Evolutionary conservation across 1,140 invertebrate genomes (phyloP).

Genomic region (Hirudo medicinalis): DNA sequence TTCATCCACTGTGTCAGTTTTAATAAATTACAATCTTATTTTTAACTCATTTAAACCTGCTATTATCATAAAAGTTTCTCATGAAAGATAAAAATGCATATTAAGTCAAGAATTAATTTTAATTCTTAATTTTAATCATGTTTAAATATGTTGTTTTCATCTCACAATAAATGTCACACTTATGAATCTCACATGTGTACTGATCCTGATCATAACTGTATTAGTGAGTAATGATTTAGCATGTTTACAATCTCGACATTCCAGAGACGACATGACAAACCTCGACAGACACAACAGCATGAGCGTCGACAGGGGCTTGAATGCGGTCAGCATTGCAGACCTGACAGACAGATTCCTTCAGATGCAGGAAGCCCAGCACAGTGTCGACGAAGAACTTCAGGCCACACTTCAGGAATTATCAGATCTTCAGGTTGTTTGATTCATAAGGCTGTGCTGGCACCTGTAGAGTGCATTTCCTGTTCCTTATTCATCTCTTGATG

Average conservation of each 20-base stretch:
- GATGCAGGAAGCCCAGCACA: slow-evolving; percentile 73
- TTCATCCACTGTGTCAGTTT: neutral
- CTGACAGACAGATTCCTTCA: slow-evolving; percentile 70
- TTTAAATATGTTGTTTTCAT: too few relatives aligned
- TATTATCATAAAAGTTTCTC: too few relatives aligned
- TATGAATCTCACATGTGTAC: too few relatives aligned
- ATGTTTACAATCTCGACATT: slow-evolving; percentile 17
- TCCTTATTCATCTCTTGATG: too few relatives aligned
- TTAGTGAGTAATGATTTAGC: neutral
- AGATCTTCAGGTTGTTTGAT: slow-evolving; percentile 51
- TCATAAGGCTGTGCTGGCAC: too few relatives aligned
- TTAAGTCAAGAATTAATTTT: too few relatives aligned
- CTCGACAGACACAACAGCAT: slow-evolving; percentile 74
- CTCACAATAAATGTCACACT: too few relatives aligned
- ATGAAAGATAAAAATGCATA: too few relatives aligned
- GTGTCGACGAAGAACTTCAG: slow-evolving; percentile 86
- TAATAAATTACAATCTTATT: too few relatives aligned
- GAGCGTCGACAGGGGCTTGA: slow-evolving; percentile 47
- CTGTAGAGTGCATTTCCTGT: too few relatives aligned
- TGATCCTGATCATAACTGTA: neutral
- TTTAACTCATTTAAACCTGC: too few relatives aligned
- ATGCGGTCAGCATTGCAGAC: slow-evolving; percentile 78
- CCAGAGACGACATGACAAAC: slow-evolving; percentile 28
- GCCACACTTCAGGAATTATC: slow-evolving; percentile 80
- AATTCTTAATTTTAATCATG: too few relatives aligned